Evolutionary conservation across 1,140 invertebrate genomes (phyloP).

Genomic region (Tribolium madens): DNA sequence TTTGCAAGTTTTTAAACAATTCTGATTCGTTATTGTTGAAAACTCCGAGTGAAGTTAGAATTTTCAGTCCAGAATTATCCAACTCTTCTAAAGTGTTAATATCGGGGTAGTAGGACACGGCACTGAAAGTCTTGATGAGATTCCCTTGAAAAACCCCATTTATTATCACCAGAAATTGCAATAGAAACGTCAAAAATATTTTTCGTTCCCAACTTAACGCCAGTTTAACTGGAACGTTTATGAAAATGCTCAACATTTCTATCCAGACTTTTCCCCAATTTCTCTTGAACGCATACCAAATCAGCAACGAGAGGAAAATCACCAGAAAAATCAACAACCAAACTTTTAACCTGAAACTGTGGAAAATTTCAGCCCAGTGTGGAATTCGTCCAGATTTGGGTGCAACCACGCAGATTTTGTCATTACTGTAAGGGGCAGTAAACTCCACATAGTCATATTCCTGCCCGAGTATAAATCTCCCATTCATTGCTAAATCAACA

Average conservation of each 20-base stretch:
- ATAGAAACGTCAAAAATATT: constrained; percentile 21
- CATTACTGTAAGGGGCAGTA: constrained; percentile 7
- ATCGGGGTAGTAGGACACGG: constrained; percentile 21
- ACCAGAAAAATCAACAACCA: constrained; percentile 14
- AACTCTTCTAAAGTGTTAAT: constrained; percentile 52
- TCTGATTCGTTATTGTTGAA: constrained; percentile 21
- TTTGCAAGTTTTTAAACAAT: constrained; percentile 31
- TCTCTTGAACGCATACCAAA: background rate
- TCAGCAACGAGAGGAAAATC: background rate
- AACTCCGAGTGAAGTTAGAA: constrained; percentile 44
- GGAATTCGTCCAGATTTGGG: constrained; percentile 46
- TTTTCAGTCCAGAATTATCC: constrained; percentile 11
- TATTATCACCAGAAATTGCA: constrained; percentile 32
- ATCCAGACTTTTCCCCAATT: background rate
- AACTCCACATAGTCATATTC: constrained; percentile 43
- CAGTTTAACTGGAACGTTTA: background rate
- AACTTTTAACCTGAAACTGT: background rate
- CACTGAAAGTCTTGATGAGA: constrained; percentile 40
- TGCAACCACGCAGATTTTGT: constrained; percentile 47
- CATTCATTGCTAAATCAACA: constrained; percentile 42
- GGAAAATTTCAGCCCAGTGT: constrained; percentile 33
- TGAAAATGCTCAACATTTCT: background rate
- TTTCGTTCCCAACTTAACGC: background rate
- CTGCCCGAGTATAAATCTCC: constrained; percentile 40
- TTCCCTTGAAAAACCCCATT: constrained; percentile 40